Evolutionary conservation across 2,113 vertebrate species (phyloP).

Genomic region (Zosterops hypoxanthus): DNA sequence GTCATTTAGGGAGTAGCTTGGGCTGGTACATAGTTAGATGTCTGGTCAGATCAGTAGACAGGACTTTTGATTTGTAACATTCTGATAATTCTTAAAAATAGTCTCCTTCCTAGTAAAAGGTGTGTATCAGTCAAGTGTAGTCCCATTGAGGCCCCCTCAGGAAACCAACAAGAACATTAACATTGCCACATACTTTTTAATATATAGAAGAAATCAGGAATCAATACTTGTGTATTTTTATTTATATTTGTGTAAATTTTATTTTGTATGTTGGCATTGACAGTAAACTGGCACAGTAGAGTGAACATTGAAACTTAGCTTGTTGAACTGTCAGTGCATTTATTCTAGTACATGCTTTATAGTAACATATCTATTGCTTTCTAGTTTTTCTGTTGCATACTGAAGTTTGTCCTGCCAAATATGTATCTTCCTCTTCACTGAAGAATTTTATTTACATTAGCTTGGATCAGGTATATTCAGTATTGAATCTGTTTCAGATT

Average conservation of each 20-base stretch:
- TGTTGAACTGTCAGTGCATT: neutral
- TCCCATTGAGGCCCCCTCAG: neutral
- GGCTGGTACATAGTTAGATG: neutral
- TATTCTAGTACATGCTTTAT: neutral
- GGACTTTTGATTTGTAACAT: neutral
- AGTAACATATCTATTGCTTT: neutral
- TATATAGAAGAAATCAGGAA: neutral
- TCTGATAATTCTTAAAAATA: neutral
- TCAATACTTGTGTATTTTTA: neutral
- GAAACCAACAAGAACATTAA: neutral
- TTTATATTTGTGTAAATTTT: neutral
- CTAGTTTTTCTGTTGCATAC: neutral
- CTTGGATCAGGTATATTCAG: neutral
- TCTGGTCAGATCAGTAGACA: neutral
- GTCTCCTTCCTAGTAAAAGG: neutral
- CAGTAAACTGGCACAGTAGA: neutral
- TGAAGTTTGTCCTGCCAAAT: neutral
- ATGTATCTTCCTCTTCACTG: neutral
- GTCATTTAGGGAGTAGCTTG: neutral
- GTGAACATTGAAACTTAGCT: neutral
- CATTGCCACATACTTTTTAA: neutral
- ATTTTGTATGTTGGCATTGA: neutral
- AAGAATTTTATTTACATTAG: neutral
- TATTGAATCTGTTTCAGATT: neutral
- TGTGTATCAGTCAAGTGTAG: neutral